Conservation (phyloP, 2,113 vertebrate species). For the Uria lomvia region DNA sequence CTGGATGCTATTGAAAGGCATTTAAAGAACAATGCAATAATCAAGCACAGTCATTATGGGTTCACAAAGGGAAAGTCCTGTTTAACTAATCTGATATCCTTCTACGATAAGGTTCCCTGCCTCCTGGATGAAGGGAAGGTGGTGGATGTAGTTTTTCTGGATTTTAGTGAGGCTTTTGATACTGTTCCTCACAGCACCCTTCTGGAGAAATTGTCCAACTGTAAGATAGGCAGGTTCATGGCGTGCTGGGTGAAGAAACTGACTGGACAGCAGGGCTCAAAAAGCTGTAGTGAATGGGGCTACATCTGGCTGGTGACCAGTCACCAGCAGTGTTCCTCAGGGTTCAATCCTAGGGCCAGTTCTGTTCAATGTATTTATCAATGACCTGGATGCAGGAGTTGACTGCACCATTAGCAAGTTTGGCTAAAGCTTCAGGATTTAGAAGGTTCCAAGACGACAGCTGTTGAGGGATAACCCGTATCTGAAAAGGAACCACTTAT, state of each 20-base stretch:
- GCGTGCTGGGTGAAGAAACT: background rate
- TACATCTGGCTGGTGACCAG: accelerated
- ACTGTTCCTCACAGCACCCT: background rate
- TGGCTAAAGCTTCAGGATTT: background rate
- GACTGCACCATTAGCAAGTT: background rate
- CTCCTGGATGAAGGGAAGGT: background rate
- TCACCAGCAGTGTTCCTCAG: background rate
- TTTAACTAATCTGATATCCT: background rate
- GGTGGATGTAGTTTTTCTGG: background rate
- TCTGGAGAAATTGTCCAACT: background rate
- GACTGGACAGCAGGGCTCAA: background rate
- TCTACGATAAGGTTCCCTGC: background rate
- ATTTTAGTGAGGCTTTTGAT: background rate
- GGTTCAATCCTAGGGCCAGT: background rate
- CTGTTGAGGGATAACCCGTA: background rate
- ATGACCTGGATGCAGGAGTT: background rate
- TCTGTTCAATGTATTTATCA: background rate
- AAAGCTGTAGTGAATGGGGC: background rate
- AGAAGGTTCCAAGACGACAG: background rate
- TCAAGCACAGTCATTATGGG: background rate
- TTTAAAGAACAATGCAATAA: background rate
- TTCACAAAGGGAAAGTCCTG: background rate
- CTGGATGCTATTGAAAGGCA: background rate
- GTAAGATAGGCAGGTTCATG: background rate
- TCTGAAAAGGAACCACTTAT: background rate